Evolutionary conservation across 2,888 invertebrate genomes (phyloP), one percentile per base, ranked within the genome.

Genomic region (Xylota sylvarum): DNA sequence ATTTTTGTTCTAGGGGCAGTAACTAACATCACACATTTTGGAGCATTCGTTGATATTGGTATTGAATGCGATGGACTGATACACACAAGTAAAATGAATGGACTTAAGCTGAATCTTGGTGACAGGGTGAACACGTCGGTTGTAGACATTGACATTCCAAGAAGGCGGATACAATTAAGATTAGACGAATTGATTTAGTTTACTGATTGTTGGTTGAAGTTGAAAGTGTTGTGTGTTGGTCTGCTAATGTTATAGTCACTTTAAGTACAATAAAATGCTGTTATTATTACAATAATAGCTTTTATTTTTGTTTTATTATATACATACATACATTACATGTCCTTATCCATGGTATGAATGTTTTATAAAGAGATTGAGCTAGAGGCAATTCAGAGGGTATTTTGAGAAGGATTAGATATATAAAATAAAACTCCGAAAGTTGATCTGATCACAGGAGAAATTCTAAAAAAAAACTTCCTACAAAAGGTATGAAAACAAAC

Each of bases 11-110:
- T 89, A 95, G 97, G 98, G n/a, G 95, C 95, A 1, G 96, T 98
- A 0, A 94, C 94, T 14, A 98, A 98, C 92, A 95, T 97, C 0
- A 97, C 97, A 0, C 96, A 97, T 87, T 98, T 98, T 92, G 98
- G 98, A 0, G 96, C 96, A 67, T 98, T 98, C 92, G 96, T 98
- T 0, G 98, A 98, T 90, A 94, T 97, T 88, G 97, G 97, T 0
- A 95, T 97, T 0, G 95, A 95, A 23, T 94, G 92, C 64, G 94
- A 95, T 90, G 97, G 96, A 0, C 93, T 97, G 9, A 94, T 97
- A 87, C 97, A 96, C 89, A 92, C 91, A 0, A 95, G 94, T 88
- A 93, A 94, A 64, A 92, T 95, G 90, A 93, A 93, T 6, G 94
- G 94, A 65, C 90, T 92, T 35, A 93, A 92, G 0, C 93, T 96